Evolutionary conservation across 2,888 invertebrate species (phyloP), one percentile per base, ranked within the genome.

Genomic region (Camptogramma bilineatum): DNA sequence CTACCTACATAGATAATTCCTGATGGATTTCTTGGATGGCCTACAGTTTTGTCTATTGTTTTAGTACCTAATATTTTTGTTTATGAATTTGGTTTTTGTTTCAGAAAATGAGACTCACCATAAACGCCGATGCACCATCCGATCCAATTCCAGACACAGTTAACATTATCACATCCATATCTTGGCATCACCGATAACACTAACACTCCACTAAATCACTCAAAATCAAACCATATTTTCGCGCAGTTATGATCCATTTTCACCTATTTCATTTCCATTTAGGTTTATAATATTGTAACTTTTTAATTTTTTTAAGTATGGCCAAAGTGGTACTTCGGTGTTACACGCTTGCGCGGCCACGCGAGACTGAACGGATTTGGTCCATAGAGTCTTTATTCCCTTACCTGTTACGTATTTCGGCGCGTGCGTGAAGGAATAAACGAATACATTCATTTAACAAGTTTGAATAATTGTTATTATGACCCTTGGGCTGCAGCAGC

Each of bases 91-190:
- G n/a, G 28, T 19, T 13, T n/a, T 18, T 17, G n/a, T 39, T 52
- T n/a, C n/a, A 18, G 46, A 4, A 52, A n/a, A 52, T 10, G 17
- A 54, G 47, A 16, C 87, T 85, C 73, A 91, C 91, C 91, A 85
- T 83, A 79, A 75, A 86, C 74, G 77, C 86, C 82, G 72, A 79
- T 73, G 83, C 88, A 89, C 76, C 81, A 84, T 80, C 82, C 84
- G 90, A 91, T 91, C 89, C 91, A 90, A 87, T 88, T 80, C 86
- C 85, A 87, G 73, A 84, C 75, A 83, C 84, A 85, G 84, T 84
- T 87, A 85, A 79, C 89, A 88, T 88, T 90, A 85, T 88, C 88
- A 88, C 89, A 86, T 81, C 84, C 85, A 87, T 85, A 86, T 80
- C 82, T 88, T 83, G 85, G 83, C 91, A 91, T 89, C 81, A 84